These are phyloP conservation scores for Caenorhabditis imperialis DNA, from an alignment of 2,888 invertebrate genomes.

Conservation along the genomic window DNA sequence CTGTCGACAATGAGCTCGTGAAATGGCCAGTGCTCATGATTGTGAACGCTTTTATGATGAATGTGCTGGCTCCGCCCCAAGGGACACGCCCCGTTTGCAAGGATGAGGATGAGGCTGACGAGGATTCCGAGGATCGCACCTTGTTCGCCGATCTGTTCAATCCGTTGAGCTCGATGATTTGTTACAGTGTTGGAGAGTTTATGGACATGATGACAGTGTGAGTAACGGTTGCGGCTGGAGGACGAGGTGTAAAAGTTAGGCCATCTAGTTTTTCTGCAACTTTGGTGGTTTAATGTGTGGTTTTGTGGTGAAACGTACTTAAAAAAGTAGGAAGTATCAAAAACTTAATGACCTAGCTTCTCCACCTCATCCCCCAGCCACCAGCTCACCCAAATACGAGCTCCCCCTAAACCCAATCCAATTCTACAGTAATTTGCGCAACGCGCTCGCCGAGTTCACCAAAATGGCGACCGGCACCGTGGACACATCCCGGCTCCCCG, in stretches of 20 bases:
- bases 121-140: slow-evolving; percentile 82
- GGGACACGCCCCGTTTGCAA: slow-evolving; percentile 82
- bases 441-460: slow-evolving; percentile 47
- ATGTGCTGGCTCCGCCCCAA: slow-evolving; percentile 87
- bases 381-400: background rate
- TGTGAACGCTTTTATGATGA: slow-evolving; percentile 86
- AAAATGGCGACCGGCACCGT: slow-evolving; percentile 67
- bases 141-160: slow-evolving; percentile 79
- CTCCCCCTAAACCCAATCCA: background rate
- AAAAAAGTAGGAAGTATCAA: too few species aligned
- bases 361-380: too few species aligned
- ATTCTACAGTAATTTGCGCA: slow-evolving; percentile 52
- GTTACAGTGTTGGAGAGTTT: slow-evolving; percentile 58
- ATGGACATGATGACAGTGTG: slow-evolving; percentile 61
- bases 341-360: too few species aligned
- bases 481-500: slow-evolving; percentile 81
- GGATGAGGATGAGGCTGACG: slow-evolving; percentile 82
- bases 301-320: too few species aligned
- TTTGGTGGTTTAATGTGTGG: background rate
- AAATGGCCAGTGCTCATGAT: slow-evolving; percentile 79
- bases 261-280: too few species aligned
- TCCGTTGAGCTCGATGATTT: slow-evolving; percentile 77
- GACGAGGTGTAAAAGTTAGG: too few species aligned
- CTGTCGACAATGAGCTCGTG: slow-evolving; percentile 56
- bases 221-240: too few species aligned